phyloP scores from a whole-genome alignment of 2,797 vertebrate genomes.

The Argyrosomus regius region DNA sequence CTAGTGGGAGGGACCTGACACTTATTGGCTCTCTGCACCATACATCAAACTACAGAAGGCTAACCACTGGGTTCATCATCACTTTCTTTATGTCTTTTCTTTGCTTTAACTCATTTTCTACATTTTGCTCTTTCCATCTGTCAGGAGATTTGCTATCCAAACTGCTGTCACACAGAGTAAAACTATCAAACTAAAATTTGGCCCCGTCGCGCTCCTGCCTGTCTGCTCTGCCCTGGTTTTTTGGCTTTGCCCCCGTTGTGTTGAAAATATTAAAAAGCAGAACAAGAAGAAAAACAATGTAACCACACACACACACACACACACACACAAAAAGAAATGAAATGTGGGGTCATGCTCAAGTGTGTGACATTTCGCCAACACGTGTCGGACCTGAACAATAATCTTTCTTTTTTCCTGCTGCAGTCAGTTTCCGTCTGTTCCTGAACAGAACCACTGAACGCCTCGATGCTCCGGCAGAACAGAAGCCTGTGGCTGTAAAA shows the following conservation, averaged over 20 bases:
- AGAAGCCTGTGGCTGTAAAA: slow-evolving; percentile 58
- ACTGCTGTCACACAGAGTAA: slow-evolving; percentile 47
- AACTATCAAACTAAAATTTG: slow-evolving; percentile 56
- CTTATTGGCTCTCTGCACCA: slow-evolving; percentile 61
- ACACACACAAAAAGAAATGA: background rate
- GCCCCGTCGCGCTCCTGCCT: slow-evolving; percentile 19
- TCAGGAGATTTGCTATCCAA: slow-evolving; percentile 51
- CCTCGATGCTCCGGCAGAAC: slow-evolving; percentile 45
- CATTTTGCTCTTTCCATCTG: slow-evolving; percentile 24
- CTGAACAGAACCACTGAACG: slow-evolving; percentile 46
- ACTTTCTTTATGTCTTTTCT: slow-evolving; percentile 28
- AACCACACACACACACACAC: background rate
- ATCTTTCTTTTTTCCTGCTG: slow-evolving; percentile 18
- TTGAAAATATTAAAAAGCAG: slow-evolving; percentile 5
- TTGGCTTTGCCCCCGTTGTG: slow-evolving; percentile 20
- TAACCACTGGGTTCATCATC: slow-evolving; percentile 37
- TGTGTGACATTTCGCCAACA: slow-evolving; percentile 66
- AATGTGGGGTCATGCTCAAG: slow-evolving; percentile 28
- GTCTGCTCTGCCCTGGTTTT: slow-evolving; percentile 38
- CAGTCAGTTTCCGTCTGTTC: slow-evolving; percentile 53
- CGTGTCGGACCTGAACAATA: slow-evolving; percentile 44
- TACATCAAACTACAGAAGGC: slow-evolving; percentile 48
- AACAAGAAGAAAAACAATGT: slow-evolving; percentile 11
- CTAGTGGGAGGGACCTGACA: slow-evolving; percentile 59
- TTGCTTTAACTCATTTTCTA: slow-evolving; percentile 42